Evolutionary conservation across 2,888 invertebrate species (phyloP).

Genomic region (Latrodectus hesperus): DNA sequence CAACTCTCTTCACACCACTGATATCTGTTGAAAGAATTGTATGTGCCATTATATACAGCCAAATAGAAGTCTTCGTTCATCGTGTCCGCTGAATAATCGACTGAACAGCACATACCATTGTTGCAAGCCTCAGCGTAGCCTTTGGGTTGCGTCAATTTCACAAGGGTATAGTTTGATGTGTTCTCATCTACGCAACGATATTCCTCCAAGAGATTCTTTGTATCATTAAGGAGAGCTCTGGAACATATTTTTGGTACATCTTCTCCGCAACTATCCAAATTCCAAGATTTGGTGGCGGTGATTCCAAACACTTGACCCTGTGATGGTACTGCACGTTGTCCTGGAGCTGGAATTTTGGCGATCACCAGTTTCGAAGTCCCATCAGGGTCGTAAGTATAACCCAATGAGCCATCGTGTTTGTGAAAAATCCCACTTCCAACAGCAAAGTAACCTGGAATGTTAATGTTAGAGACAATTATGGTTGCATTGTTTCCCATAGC

Average conservation of each 20-base stretch:
- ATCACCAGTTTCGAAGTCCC: conserved; percentile 57
- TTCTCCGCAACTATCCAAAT: conserved; percentile 17
- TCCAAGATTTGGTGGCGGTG: not conserved
- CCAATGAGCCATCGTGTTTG: conserved; percentile 77
- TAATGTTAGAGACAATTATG: conserved; percentile 83
- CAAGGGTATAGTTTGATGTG: conserved; percentile 28
- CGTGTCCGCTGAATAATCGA: conserved; percentile 40
- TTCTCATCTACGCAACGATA: conserved; percentile 32
- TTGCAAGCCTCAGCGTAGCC: conserved; percentile 43
- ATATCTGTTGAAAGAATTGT: not conserved
- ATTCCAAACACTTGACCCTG: conserved; percentile 21
- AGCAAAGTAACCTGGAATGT: conserved; percentile 79
- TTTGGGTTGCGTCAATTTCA: conserved; percentile 1
- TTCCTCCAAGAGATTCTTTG: conserved; percentile 10
- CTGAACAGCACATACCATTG: conserved; percentile 63
- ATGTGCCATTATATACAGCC: conserved; percentile 46
- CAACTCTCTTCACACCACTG: conserved; percentile 37
- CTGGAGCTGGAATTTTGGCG: conserved; percentile 29
- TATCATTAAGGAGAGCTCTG: not conserved
- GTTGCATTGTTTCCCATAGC: conserved; percentile 82
- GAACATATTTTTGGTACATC: conserved; percentile 41
- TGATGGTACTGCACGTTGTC: not conserved
- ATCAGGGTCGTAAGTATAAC: conserved; percentile 47
- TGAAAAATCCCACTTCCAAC: conserved; percentile 86
- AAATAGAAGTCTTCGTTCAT: conserved; percentile 42